Conservation (phyloP, 2,888 invertebrate species). For the Phasia obesa region DNA sequence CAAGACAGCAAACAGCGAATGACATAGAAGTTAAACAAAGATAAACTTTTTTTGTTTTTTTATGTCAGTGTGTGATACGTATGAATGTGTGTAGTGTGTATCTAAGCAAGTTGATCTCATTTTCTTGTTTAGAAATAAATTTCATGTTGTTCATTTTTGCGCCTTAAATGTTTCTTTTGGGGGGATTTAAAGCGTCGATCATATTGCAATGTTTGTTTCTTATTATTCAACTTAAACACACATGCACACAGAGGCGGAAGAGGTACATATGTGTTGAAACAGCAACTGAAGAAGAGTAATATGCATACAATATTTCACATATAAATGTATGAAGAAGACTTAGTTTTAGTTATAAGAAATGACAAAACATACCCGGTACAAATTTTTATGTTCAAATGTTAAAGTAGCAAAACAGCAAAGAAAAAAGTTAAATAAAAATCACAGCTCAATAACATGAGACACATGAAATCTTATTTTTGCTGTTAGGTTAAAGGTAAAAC, state of each 20-base stretch:
- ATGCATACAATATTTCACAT: not conserved
- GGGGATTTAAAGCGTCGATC: constrained; percentile 43
- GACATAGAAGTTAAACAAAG: constrained; percentile 38
- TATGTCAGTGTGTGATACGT: not conserved
- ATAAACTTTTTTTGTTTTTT: constrained; percentile 33
- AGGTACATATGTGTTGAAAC: not conserved
- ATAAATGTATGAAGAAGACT: not conserved
- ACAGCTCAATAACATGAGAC: constrained; percentile 71
- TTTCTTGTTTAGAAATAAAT: constrained; percentile 7
- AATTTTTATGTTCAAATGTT: constrained; percentile 52
- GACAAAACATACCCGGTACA: constrained; percentile 37
- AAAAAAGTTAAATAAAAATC: constrained; percentile 62
- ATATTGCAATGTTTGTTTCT: constrained; percentile 43
- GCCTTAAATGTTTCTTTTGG: not conserved
- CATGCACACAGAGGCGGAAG: not conserved
- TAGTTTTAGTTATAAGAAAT: constrained; percentile 1
- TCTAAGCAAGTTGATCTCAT: constrained; percentile 16
- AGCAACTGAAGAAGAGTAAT: no score
- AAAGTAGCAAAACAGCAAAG: constrained; percentile 28
- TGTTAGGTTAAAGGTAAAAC: constrained; percentile 65
- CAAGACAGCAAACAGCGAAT: constrained; percentile 13
- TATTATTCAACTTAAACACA: constrained; percentile 10
- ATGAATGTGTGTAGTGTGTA: no score
- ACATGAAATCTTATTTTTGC: constrained; percentile 70
- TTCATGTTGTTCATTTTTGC: not conserved